These are phyloP conservation scores for Drosophila sulfurigaster DNA, from an alignment of 1,140 invertebrate genomes.

Conservation along the genomic window DNA sequence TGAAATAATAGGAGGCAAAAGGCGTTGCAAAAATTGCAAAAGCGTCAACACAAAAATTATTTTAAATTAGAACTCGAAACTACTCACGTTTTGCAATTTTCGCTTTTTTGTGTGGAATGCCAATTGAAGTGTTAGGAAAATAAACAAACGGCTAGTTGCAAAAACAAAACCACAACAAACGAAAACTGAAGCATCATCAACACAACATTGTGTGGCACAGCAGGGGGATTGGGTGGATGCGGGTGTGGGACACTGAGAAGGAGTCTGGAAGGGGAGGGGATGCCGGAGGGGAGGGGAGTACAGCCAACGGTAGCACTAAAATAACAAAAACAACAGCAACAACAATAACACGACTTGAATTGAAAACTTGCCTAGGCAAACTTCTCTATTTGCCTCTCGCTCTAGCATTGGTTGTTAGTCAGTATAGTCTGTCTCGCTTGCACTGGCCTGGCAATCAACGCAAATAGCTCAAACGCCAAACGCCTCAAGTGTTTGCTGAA, in stretches of 20 bases:
- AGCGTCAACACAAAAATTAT: slow-evolving; percentile 84
- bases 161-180: slow-evolving; percentile 43
- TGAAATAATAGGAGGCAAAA: slow-evolving; percentile 44
- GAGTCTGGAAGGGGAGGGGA: background rate
- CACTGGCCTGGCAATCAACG: slow-evolving; percentile 75
- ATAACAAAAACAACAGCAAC: slow-evolving; percentile 78
- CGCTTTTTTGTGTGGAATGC: slow-evolving; percentile 80
- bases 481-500: slow-evolving; percentile 82
- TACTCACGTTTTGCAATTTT: slow-evolving; percentile 84
- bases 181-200: slow-evolving; percentile 79
- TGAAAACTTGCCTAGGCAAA: slow-evolving; percentile 45
- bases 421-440: slow-evolving; percentile 6
- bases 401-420: background rate
- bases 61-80: slow-evolving; percentile 84
- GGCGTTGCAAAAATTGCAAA: slow-evolving; percentile 75
- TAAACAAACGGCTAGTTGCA: slow-evolving; percentile 79
- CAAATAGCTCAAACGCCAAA: slow-evolving; percentile 83
- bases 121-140: slow-evolving; percentile 83
- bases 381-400: slow-evolving; percentile 12
- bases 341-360: slow-evolving; percentile 76
- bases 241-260: slow-evolving; percentile 5
- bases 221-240: background rate
- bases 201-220: slow-evolving; percentile 56
- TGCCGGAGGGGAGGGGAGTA: slow-evolving; percentile 16
- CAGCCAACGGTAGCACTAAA: slow-evolving; percentile 78